Base-by-base conservation (phyloP, 1,140 invertebrate genomes). In the Ips typographus region DNA sequence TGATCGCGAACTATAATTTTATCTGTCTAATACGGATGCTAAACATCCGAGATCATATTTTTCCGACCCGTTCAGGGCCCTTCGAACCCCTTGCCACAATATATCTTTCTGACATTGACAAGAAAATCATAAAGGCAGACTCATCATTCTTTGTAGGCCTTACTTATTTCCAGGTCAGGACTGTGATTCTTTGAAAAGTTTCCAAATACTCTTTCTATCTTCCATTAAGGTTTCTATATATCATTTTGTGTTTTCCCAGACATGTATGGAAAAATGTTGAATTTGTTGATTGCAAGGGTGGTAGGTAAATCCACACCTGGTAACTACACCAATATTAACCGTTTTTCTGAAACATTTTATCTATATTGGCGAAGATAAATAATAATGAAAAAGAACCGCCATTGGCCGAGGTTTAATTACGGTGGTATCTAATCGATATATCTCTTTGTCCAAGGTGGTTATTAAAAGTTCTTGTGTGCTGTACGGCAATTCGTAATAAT, bases 401-500 rank as follows among this genome's bases (percentile, higher is more conserved):
- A 65, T 65, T 58, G 71, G 69, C 72, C 62, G 68, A 69, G 72
- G 73, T 76, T 76, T 77, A 77, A 77, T 77, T 77, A 77, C 67
- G 76, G 37, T 65, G 64, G 73, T 77, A 76, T 77, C 75, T 73
- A 73, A 77, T 77, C 76, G 71, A 77, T 77, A 75, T 71, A 72
- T 68, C 68, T 70, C 72, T 75, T 76, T 74, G 72, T 71, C 70
- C 67, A 74, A 75, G 72, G 75, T 75, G 72, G 68, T 76, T 76
- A 76, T 77, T 77, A 77, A 75, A 75, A 75, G 69, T 67, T 70
- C 72, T 74, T 75, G 73, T 73, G 73, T 75, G 76, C 70, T 71
- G 64, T 72, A 75, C 71, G 59, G 59, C 73, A 75, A 77, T 77
- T 77, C 75, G 74, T 77, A 76, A 77, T 71, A 77, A 77, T 77